phyloP scores from a whole-genome alignment of 2,797 vertebrate species.

The Aythya fuligula region DNA sequence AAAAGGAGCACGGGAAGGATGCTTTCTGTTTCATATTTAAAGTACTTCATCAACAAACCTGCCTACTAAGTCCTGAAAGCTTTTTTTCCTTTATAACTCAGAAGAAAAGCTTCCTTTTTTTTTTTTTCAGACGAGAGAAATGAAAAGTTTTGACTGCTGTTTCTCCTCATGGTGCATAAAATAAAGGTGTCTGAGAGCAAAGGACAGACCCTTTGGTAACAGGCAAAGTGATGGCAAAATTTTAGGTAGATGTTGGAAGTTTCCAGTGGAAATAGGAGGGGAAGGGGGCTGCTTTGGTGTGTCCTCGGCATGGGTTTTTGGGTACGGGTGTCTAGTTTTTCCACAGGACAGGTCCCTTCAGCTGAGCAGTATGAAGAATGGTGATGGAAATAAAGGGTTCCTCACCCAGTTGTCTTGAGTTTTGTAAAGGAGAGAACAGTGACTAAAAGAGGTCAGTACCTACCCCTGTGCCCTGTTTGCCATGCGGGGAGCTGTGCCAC shows the following conservation, averaged over 20 bases:
- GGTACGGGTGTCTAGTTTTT: background rate
- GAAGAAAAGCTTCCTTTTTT: background rate
- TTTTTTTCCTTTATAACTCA: background rate
- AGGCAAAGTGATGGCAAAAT: background rate
- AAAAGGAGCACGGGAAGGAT: background rate
- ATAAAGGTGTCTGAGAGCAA: background rate
- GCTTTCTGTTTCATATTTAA: background rate
- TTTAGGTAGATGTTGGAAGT: background rate
- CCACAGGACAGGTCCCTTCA: background rate
- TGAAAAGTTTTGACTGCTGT: slow-evolving; percentile 36
- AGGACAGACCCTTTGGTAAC: background rate
- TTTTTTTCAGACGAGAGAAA: slow-evolving; percentile 25
- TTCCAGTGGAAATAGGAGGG: background rate
- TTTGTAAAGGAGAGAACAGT: background rate
- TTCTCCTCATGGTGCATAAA: slow-evolving; percentile 20
- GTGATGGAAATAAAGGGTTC: background rate
- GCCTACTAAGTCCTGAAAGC: background rate
- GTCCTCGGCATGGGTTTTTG: background rate
- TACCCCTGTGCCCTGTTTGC: background rate
- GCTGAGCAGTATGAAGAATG: fast-evolving
- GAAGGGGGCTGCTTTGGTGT: background rate
- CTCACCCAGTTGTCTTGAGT: background rate
- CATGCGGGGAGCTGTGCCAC: background rate
- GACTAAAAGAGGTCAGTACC: background rate
- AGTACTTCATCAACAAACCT: background rate